Percentiles rank a stretch among this genome's conserved stretches.
These are phyloP conservation scores for Podarcis cretensis DNA, from an alignment of 2,113 vertebrate species.

Conservation along the genomic window DNA sequence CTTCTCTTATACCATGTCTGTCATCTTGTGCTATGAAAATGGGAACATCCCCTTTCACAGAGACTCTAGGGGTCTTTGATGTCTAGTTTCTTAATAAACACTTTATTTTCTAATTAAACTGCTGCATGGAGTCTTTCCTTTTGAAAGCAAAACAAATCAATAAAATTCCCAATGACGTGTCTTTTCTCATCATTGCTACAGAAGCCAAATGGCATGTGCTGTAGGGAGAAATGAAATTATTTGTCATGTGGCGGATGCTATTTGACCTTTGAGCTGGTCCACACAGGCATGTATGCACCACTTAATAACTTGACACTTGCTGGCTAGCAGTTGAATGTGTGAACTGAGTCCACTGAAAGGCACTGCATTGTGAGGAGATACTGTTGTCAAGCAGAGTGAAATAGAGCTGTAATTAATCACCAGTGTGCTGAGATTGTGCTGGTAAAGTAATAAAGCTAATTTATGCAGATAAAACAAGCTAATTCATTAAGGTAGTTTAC, in stretches of 20 bases:
- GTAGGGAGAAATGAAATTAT: not conserved
- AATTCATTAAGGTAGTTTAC: not conserved
- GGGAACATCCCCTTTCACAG: slow-evolving; percentile 81
- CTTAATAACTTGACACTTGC: not conserved
- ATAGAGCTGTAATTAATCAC: not conserved
- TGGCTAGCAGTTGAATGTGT: not conserved
- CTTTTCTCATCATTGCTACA: not conserved
- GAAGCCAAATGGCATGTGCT: not conserved
- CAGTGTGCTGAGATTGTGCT: not conserved
- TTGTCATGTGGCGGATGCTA: not conserved
- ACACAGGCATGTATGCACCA: not conserved
- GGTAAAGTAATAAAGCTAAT: not conserved
- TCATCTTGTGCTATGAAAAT: slow-evolving; percentile 81
- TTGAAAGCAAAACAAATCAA: slow-evolving; percentile 74
- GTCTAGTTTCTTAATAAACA: slow-evolving; percentile 91
- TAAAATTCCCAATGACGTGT: slow-evolving; percentile 8
- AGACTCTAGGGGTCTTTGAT: slow-evolving; percentile 85
- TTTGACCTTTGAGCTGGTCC: not conserved
- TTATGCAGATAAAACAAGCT: not conserved
- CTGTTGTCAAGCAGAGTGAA: not conserved
- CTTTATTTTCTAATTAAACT: slow-evolving; percentile 88
- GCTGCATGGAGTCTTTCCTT: slow-evolving; percentile 79
- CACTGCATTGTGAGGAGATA: not conserved
- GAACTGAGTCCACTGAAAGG: not conserved
- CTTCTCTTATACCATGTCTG: slow-evolving; percentile 71